Base-by-base conservation (phyloP, 2,888 invertebrate species). In the Cloeon dipterum region DNA sequence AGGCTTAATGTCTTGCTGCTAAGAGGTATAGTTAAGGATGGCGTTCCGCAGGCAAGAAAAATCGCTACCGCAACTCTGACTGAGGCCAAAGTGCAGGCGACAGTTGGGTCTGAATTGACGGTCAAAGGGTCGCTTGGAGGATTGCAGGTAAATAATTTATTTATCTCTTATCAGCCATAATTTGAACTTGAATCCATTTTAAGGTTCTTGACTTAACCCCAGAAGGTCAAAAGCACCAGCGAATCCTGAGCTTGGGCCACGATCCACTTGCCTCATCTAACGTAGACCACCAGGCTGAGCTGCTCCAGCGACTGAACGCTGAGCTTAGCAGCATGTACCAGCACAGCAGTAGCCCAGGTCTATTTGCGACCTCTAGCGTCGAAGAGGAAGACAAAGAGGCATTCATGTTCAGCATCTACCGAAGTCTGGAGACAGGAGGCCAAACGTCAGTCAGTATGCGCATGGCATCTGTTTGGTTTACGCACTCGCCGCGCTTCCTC, bases 21-120 rank as follows among this genome's bases (percentile, higher is more conserved):
- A 43, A 66, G 89, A 40, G 83, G 83, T 1, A 69, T 79, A 1
- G 62, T 77, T 48, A 55, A 52, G n/a, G 71, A 70, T 45, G 76
- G 76, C 43, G 74, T 73, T 32, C 57, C 75, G 35, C 64, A 73
- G 20, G 86, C 82, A 1, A 69, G 77, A 45, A 93, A 93, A 63
- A 82, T 93, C 41, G 89, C 89, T 40, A 93, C 91, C 1, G 85
- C 89, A 14, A 91, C 89, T 11, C 71, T 93, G 68, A 75, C 76
- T 42, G 83, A 83, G 52, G 89, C 91, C 1, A 73, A 75, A 54
- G 81, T 93, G 45, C 78, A 85, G 56, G 85, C 86, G 11, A 75
- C 75, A 3, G 57, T 85, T 34, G 75, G 81, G 59, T 52, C 62
- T 19, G 51, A 54, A 52, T 57, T 79, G 41, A 63, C 68, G 36